These are phyloP conservation scores for Cyrtonyx montezumae DNA, from an alignment of 2,113 vertebrate species.

Conservation along the genomic window DNA sequence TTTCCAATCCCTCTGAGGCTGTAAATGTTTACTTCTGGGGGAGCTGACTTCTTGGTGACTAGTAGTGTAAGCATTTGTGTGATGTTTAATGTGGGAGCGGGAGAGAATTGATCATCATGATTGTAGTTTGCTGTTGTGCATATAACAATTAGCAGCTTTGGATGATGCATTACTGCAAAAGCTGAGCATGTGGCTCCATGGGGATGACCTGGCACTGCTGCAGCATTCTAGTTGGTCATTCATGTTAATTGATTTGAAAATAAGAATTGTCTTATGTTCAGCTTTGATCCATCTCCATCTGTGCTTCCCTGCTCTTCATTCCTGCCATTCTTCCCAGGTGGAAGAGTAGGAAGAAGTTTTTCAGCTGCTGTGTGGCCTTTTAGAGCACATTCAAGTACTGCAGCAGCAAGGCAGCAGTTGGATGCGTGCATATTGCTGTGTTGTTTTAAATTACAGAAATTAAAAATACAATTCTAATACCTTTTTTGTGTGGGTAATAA, in stretches of 20 bases:
- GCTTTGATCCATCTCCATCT: not conserved
- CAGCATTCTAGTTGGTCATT: not conserved
- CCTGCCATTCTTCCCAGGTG: not conserved
- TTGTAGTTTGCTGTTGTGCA: not conserved
- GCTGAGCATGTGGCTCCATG: not conserved
- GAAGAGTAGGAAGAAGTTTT: not conserved
- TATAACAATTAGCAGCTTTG: not conserved
- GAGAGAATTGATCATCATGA: not conserved
- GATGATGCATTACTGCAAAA: not conserved
- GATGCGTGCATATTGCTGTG: not conserved
- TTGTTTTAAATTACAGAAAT: not conserved
- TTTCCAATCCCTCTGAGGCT: rapidly evolving
- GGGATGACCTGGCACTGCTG: not conserved
- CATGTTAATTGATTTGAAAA: too few relatives aligned
- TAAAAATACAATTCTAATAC: not conserved
- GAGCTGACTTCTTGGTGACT: not conserved
- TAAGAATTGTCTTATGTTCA: not conserved
- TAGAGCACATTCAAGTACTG: not conserved
- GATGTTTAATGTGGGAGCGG: not conserved
- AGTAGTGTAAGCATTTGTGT: not conserved
- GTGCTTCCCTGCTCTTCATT: not conserved
- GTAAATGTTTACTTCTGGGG: not conserved
- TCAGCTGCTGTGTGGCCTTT: not conserved
- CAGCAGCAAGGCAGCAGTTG: not conserved
- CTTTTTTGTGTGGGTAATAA: not conserved